These are phyloP conservation scores for Ceratitis capitata DNA, from an alignment of 1,140 invertebrate species.

Conservation along the genomic window DNA sequence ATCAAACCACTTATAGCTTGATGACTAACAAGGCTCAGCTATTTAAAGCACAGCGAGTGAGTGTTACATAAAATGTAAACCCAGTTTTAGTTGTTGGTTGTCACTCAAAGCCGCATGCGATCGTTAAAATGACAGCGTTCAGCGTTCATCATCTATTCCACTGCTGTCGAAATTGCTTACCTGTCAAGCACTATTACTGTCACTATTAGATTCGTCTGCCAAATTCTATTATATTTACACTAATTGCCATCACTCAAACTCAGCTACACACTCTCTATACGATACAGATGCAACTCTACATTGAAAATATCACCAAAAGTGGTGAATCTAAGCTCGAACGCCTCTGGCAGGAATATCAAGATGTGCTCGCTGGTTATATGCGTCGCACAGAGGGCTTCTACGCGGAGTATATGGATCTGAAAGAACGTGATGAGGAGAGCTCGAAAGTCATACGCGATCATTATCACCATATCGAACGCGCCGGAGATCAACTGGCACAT, in stretches of 20 bases:
- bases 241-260: too few relatives aligned
- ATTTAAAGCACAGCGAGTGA: not conserved
- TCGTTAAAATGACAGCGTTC: not conserved
- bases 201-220: not conserved
- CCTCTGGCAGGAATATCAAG: slow-evolving; percentile 62
- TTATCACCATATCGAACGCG: slow-evolving; percentile 55
- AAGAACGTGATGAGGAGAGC: slow-evolving; percentile 60
- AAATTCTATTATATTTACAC: not conserved
- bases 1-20: not conserved
- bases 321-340: slow-evolving; percentile 58
- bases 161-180: not conserved
- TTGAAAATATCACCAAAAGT: slow-evolving; percentile 57
- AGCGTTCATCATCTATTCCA: not conserved
- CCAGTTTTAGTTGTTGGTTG: not conserved
- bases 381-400: slow-evolving; percentile 60
- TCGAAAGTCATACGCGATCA: slow-evolving; percentile 55
- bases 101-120: not conserved
- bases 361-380: slow-evolving; percentile 58
- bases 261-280: too few relatives aligned
- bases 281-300: slow-evolving; percentile 56
- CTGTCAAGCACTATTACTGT: not conserved
- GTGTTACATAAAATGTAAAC: not conserved
- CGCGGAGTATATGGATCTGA: slow-evolving; percentile 61
- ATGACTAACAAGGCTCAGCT: not conserved
- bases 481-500: slow-evolving; percentile 53